These are phyloP conservation scores for Pelvicachromis taeniatus DNA, from an alignment of 2,113 vertebrate genomes.

Conservation along the genomic window DNA sequence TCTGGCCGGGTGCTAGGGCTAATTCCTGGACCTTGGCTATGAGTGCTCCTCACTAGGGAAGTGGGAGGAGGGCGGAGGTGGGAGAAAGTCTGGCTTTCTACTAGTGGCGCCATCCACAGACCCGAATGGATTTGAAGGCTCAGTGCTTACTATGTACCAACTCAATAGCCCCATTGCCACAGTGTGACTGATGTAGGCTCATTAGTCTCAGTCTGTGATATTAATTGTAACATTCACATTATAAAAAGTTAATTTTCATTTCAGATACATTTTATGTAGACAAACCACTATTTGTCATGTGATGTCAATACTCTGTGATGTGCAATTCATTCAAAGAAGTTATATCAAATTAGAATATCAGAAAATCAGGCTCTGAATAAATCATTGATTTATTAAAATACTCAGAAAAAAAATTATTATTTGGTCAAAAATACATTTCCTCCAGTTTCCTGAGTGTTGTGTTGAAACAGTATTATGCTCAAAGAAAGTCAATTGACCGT, in stretches of 20 bases:
- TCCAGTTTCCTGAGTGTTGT: background rate
- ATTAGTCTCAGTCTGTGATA: background rate
- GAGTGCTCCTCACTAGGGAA: slow-evolving; percentile 58
- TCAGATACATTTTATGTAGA: background rate
- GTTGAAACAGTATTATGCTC: background rate
- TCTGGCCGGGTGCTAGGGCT: slow-evolving; percentile 68
- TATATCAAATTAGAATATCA: background rate
- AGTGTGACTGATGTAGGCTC: background rate
- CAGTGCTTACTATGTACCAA: slow-evolving; percentile 27
- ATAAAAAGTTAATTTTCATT: background rate
- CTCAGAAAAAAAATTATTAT: background rate
- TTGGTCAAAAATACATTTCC: background rate
- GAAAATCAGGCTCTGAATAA: background rate
- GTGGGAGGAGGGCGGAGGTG: slow-evolving; percentile 41
- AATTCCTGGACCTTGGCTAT: slow-evolving; percentile 69
- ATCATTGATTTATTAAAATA: background rate
- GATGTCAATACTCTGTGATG: background rate
- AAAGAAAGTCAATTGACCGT: background rate
- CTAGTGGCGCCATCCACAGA: slow-evolving; percentile 86
- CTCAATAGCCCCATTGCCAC: slow-evolving; percentile 33
- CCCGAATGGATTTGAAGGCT: slow-evolving; percentile 76
- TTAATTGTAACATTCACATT: background rate
- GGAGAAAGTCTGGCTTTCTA: slow-evolving; percentile 76
- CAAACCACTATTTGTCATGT: background rate
- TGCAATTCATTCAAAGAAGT: background rate